Evolutionary conservation across 2,113 vertebrate genomes (phyloP).

Genomic region (Platichthys flesus): DNA sequence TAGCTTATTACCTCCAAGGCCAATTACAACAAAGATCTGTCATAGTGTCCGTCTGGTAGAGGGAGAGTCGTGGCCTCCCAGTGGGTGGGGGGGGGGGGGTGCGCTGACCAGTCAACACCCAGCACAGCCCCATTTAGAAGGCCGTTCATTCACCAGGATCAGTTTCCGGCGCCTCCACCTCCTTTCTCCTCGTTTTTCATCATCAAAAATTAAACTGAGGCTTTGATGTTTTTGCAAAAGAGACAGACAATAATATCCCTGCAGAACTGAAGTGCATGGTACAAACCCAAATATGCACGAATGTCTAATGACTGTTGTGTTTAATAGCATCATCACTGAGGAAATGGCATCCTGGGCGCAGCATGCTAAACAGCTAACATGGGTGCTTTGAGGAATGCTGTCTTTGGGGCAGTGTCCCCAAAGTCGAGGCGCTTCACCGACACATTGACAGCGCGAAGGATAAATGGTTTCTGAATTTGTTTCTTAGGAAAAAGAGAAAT

Average conservation of each 20-base stretch:
- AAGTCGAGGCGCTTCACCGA: neutral
- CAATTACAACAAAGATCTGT: constrained; percentile 67
- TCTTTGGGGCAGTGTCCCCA: neutral
- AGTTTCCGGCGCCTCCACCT: too few relatives aligned
- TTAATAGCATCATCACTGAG: constrained; percentile 1
- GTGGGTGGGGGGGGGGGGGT: constrained; percentile 4
- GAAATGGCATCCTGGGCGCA: constrained; percentile 3
- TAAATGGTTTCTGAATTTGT: neutral
- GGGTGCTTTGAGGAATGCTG: constrained; percentile 7
- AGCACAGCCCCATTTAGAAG: neutral
- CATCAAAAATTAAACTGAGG: neutral
- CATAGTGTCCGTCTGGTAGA: constrained; percentile 45
- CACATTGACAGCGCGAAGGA: neutral
- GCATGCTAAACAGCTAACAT: constrained; percentile 10
- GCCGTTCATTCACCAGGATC: neutral
- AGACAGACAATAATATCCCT: neutral
- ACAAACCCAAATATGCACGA: neutral
- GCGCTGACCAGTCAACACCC: neutral
- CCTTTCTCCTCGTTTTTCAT: neutral
- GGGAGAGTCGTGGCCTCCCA: constrained; percentile 7
- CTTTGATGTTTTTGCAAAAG: neutral
- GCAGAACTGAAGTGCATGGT: neutral
- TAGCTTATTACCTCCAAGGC: constrained; percentile 66
- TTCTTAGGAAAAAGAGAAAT: neutral
- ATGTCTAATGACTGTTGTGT: constrained; percentile 19